Percentiles rank a stretch among this genome's conserved stretches.
Evolutionary conservation across 2,888 invertebrate genomes (phyloP).

Genomic region (Drosophila prolongata): DNA sequence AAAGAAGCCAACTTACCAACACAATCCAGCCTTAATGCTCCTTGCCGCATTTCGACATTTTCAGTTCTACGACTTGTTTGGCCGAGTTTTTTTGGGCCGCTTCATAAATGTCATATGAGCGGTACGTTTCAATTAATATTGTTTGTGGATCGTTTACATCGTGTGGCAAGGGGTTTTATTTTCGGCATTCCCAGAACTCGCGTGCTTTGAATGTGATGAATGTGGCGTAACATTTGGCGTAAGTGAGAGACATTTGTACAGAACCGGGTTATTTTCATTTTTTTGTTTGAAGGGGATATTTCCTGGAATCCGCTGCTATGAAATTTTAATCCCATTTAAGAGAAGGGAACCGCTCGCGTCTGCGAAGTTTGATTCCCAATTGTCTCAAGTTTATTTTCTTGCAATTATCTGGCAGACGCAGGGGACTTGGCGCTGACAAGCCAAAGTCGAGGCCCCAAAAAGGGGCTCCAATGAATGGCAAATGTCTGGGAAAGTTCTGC

Average conservation of each 20-base stretch:
- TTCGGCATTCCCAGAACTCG: conserved; percentile 59
- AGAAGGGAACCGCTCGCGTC: conserved; percentile 38
- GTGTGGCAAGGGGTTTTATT: conserved; percentile 10
- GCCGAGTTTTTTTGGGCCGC: conserved; percentile 37
- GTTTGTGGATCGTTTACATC: conserved; percentile 51
- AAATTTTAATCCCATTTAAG: conserved; percentile 52
- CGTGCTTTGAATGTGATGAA: conserved; percentile 61
- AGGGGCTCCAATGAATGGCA: conserved; percentile 47
- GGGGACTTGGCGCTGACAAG: conserved; percentile 31
- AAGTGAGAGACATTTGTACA: conserved; percentile 66
- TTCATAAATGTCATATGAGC: conserved; percentile 76
- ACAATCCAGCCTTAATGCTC: neutral
- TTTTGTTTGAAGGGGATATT: conserved; percentile 22
- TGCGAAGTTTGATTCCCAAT: conserved; percentile 70
- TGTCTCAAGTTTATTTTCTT: conserved; percentile 55
- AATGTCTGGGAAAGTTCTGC: conserved; percentile 59
- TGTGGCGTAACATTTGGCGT: conserved; percentile 59
- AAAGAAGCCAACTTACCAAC: conserved; percentile 1
- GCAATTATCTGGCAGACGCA: conserved; percentile 53
- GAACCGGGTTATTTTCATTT: neutral
- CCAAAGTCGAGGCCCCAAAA: neutral
- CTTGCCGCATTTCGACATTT: conserved; percentile 9
- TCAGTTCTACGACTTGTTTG: conserved; percentile 20
- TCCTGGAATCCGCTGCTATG: conserved; percentile 36
- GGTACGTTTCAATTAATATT: conserved; percentile 76